Evolutionary conservation across 2,888 invertebrate species (phyloP).

Genomic region (Gisinianus flammeolus): DNA sequence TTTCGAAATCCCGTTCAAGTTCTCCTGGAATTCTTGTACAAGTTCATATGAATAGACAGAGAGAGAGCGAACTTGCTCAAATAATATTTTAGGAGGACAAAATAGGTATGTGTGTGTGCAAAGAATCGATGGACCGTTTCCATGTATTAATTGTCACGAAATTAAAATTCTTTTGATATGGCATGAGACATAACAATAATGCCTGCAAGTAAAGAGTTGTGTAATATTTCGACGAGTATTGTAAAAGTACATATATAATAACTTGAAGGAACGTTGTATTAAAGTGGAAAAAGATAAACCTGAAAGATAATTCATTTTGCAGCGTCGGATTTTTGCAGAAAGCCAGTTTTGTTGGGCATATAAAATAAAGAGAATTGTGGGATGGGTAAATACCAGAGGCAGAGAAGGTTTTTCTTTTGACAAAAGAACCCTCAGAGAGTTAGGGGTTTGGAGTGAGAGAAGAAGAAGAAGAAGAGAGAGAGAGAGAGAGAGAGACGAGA

Average conservation of each 20-base stretch:
- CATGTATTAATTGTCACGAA: constrained; percentile 28
- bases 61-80: not conserved
- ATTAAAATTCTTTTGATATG: constrained; percentile 20
- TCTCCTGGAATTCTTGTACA: not conserved
- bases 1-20: not conserved
- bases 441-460: constrained; percentile 37
- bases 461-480: constrained; percentile 44
- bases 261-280: constrained; percentile 34
- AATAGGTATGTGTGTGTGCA: not conserved
- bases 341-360: constrained; percentile 35
- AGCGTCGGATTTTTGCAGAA: constrained; percentile 34
- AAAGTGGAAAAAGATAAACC: constrained; percentile 44
- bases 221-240: constrained; percentile 25
- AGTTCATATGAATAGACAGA: not conserved
- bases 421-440: constrained; percentile 10
- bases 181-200: constrained; percentile 12
- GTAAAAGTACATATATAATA: constrained; percentile 24
- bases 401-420: constrained; percentile 1
- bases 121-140: not conserved
- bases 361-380: no score
- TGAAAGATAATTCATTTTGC: constrained; percentile 39
- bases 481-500: constrained; percentile 42
- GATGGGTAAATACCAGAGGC: constrained; percentile 20
- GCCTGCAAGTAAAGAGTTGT: constrained; percentile 8
- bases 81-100: not conserved